Evolutionary conservation across 2,797 vertebrate species (phyloP).

Genomic region (Clarias platycephalus): DNA sequence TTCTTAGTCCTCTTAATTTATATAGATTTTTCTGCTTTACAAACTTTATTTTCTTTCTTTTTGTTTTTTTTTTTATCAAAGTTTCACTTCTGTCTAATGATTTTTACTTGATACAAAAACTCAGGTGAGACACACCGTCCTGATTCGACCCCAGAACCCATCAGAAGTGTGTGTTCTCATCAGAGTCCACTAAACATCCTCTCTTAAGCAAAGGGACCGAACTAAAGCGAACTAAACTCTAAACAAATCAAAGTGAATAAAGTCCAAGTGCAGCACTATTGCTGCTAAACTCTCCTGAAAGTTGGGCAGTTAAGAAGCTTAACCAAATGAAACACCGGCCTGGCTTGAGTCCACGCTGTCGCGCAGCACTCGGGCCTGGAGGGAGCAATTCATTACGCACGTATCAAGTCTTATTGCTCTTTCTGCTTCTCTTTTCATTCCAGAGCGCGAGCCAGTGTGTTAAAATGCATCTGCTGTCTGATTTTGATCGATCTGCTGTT

Average conservation of each 20-base stretch:
- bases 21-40: too few relatives aligned
- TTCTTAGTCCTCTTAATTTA: background rate
- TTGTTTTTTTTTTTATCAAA: background rate
- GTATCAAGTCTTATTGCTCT: constrained; percentile 30
- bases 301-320: constrained; percentile 21
- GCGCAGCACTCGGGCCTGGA: constrained; percentile 4
- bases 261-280: constrained; percentile 1
- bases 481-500: constrained; percentile 36
- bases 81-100: background rate
- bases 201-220: background rate
- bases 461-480: constrained; percentile 33
- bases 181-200: background rate
- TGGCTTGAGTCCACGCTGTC: constrained; percentile 23
- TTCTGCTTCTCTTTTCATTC: constrained; percentile 23
- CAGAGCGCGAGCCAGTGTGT: constrained; percentile 20
- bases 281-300: constrained; percentile 16
- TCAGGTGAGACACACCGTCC: background rate
- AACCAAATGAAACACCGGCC: constrained; percentile 23
- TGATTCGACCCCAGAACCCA: background rate
- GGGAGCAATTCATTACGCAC: constrained; percentile 33
- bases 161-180: background rate
- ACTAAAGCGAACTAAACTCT: background rate
- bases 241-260: constrained; percentile 19
- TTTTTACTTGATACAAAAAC: background rate
- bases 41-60: background rate